phyloP scores from a whole-genome alignment of 2,113 vertebrate species.

The Melanotaenia duboulayi region DNA sequence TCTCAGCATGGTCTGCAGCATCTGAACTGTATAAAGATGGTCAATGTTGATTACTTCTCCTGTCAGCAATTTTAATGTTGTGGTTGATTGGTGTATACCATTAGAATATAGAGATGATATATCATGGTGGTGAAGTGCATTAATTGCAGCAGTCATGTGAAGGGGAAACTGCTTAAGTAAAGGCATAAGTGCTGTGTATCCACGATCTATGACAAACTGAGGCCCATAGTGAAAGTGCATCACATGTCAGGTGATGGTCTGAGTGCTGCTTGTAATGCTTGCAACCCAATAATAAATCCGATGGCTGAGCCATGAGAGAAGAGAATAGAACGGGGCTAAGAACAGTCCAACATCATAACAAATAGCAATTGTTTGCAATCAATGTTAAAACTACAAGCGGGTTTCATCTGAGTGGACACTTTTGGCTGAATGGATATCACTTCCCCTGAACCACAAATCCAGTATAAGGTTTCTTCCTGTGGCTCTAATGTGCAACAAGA shows the following conservation, averaged over 20 bases:
- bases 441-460: constrained; percentile 60
- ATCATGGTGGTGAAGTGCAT: constrained; percentile 1
- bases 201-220: constrained; percentile 28
- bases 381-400: constrained; percentile 65
- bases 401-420: constrained; percentile 69
- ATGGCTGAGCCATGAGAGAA: constrained; percentile 14
- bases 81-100: not conserved
- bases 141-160: not conserved
- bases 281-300: constrained; percentile 20
- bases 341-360: constrained; percentile 26
- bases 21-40: not conserved
- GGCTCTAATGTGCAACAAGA: constrained; percentile 65
- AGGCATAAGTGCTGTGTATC: constrained; percentile 17
- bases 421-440: constrained; percentile 63
- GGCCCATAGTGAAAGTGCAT: constrained; percentile 17
- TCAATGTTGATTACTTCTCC: not conserved
- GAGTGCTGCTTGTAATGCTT: constrained; percentile 20
- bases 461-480: constrained; percentile 60
- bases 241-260: constrained; percentile 4
- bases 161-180: constrained; percentile 12
- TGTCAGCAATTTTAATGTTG: not conserved
- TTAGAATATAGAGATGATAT: not conserved
- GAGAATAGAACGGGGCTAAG: constrained; percentile 1
- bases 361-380: constrained; percentile 47
- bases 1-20: not conserved